Conservation (phyloP, 2,113 vertebrate species). For the Psephotus haematonotus region DNA sequence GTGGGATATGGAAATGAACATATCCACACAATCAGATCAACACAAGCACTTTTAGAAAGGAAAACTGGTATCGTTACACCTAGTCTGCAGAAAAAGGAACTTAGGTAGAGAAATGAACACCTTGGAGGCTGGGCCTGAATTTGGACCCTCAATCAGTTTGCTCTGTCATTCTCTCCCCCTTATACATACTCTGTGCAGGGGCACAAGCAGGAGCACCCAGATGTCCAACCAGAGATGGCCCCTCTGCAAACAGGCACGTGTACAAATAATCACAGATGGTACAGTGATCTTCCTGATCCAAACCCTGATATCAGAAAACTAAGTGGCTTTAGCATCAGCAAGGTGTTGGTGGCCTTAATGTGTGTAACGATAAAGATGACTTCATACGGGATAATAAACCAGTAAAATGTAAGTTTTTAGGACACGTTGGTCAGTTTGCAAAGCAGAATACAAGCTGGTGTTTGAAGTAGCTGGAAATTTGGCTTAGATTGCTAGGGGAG, state of each 20-base stretch:
- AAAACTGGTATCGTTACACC: neutral
- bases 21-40: neutral
- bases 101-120: neutral
- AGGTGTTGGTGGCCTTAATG: neutral
- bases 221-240: neutral
- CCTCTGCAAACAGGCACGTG: neutral
- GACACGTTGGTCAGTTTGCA: neutral
- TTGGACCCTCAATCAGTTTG: neutral
- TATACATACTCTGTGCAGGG: fast-evolving
- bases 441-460: neutral
- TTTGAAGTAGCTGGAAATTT: neutral
- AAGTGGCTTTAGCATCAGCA: neutral
- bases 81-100: neutral
- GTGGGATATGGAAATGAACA: neutral
- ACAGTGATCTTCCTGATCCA: neutral
- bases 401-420: neutral
- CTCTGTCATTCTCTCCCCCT: neutral
- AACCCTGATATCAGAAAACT: neutral
- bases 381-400: neutral
- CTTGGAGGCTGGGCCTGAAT: neutral
- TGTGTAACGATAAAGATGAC: neutral
- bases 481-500: neutral
- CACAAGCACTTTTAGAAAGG: neutral
- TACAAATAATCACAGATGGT: neutral
- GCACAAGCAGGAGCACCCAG: neutral